Percentiles rank a stretch among this genome's conserved stretches.
These are phyloP conservation scores for Garra rufa DNA, from an alignment of 2,113 vertebrate species.

Conservation along the genomic window DNA sequence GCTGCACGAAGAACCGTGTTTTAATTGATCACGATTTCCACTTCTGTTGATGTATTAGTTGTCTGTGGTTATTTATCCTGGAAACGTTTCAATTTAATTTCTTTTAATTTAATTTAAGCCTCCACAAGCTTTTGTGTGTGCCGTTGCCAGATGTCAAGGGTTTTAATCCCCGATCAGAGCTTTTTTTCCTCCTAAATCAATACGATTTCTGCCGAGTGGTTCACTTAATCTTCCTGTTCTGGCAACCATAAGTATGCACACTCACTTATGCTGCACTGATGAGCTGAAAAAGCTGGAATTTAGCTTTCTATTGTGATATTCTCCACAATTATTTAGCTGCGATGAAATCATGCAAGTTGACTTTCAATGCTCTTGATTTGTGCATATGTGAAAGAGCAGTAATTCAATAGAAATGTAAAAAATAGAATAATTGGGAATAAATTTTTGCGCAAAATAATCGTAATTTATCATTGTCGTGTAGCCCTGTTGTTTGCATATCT, in stretches of 20 bases:
- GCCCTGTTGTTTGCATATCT: neutral
- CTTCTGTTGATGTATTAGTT: neutral
- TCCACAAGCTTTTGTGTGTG: neutral
- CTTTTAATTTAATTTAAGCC: neutral
- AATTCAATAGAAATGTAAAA: neutral
- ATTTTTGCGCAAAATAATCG: neutral
- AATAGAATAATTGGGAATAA: no score
- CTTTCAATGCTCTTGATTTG: neutral
- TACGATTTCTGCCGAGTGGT: neutral
- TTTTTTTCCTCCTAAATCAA: neutral
- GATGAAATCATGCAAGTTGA: neutral
- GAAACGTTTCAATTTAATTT: neutral
- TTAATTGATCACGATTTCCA: neutral
- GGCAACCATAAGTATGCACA: no score
- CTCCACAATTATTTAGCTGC: no score
- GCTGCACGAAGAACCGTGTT: no score
- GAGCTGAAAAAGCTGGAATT: neutral
- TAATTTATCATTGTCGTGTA: neutral
- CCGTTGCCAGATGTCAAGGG: neutral
- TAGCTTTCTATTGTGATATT: neutral
- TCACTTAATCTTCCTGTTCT: neutral
- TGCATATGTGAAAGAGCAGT: neutral
- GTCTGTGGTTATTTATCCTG: neutral
- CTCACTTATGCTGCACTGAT: neutral
- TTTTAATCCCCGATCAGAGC: neutral